Base-by-base conservation (phyloP, 2,113 vertebrate genomes). In the Typhlomys cinereus region DNA sequence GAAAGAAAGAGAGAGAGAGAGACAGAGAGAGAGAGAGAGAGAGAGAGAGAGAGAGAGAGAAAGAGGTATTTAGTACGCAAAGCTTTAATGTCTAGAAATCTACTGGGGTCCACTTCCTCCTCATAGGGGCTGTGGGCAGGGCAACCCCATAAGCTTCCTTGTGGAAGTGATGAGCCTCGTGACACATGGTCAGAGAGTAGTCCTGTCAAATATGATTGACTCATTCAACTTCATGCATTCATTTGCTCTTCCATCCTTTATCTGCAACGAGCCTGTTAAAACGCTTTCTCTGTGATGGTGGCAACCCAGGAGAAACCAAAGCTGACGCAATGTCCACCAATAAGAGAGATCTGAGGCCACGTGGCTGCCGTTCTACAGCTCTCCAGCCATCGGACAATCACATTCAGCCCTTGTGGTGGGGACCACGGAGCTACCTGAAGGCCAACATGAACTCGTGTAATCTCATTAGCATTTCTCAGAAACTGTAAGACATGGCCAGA, bases 371-470 rank as follows among this genome's bases (percentile, higher is more conserved):
- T 25, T 41, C 27, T 21, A 7, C 46, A 59, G 64, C 48, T 25
- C 54, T 20, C 0, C 1, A 2, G 8, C 20, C 14, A 1, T 36
- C 0, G 1, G 29, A 36, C 34, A 61, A 12, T 27, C 31, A 52
- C 27, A 25, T 1, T 17, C n/a, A 1, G 3, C 81, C 6, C 52
- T 27, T 62, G 21, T 9, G 50, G 39, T 62, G 21, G 41, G 18
- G 36, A 18, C 64, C n/a, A 34, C 11, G 0, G 54, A 7, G 14
- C 61, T 23, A 48, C 50, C 61, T 3, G 20, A 76, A 61, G 81
- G 54, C 52, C 54, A 36, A 23, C 41, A 57, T 20, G 36, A 54
- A 48, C 23, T 59, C 25, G 44, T 23, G 41, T 69, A 0, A 11
- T 44, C 21, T 20, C 18, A 34, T 36, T 18, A 18, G 27, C 13